Conservation (phyloP, 2,113 vertebrate genomes). For the Paracanthobrama guichenoti region DNA sequence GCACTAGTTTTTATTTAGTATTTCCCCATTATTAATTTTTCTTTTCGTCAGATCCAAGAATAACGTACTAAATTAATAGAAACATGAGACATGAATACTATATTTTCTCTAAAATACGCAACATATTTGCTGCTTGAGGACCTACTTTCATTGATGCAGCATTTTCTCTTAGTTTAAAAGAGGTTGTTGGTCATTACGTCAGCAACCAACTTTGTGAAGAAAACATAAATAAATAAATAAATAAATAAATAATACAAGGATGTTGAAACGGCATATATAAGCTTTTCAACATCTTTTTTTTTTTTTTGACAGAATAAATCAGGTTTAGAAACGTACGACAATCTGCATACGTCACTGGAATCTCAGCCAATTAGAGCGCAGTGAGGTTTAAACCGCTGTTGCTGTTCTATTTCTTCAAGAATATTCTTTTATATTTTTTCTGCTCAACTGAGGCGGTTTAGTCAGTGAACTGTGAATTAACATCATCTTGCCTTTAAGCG, state of each 20-base stretch:
- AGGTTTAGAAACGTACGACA: too few relatives aligned
- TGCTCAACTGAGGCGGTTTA: neutral
- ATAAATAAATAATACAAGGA: too few relatives aligned
- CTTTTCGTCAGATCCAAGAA: neutral
- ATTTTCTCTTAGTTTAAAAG: neutral
- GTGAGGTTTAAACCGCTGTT: slow-evolving; percentile 68
- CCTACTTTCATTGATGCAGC: neutral
- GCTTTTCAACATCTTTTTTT: too few relatives aligned
- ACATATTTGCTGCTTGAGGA: neutral
- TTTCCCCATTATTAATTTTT: neutral
- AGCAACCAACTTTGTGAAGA: too few relatives aligned
- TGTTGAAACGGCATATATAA: too few relatives aligned
- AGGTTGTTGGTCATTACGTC: too few relatives aligned
- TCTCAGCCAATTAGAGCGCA: slow-evolving; percentile 71
- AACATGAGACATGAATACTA: neutral
- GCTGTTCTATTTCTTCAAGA: neutral
- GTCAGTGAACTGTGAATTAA: neutral
- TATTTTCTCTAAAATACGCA: neutral
- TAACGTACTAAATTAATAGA: neutral
- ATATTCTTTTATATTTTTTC: neutral
- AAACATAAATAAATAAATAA: too few relatives aligned
- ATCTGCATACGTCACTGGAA: slow-evolving; percentile 59
- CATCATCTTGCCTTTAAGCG: neutral
- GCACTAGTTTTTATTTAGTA: neutral
- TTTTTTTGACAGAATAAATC: too few relatives aligned